Conservation (phyloP, 2,113 vertebrate genomes). For the Leiothrix lutea region DNA sequence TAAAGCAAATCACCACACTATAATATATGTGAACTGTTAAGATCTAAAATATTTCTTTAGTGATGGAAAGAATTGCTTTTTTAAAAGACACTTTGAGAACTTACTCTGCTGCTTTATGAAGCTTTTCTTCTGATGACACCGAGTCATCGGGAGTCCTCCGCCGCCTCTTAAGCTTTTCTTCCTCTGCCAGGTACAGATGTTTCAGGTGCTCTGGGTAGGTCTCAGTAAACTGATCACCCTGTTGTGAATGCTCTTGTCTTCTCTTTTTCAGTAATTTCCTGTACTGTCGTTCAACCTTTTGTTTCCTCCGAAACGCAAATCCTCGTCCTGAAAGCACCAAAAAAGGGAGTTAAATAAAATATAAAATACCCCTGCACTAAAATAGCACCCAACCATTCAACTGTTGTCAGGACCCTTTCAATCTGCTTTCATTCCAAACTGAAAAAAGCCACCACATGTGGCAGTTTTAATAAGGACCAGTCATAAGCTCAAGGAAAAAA, state of each 20-base stretch:
- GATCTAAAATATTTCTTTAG: background rate
- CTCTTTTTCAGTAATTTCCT: slow-evolving; percentile 82
- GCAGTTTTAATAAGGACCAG: background rate
- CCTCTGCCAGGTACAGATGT: slow-evolving; percentile 92
- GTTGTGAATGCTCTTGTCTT: slow-evolving; percentile 29
- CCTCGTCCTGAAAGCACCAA: slow-evolving; percentile 79
- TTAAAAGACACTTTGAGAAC: background rate
- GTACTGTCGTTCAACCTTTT: slow-evolving; percentile 85
- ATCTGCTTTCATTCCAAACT: background rate
- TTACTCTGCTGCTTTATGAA: slow-evolving; percentile 42
- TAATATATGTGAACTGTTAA: rapidly evolving
- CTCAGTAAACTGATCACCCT: slow-evolving; percentile 71
- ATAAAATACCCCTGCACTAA: background rate
- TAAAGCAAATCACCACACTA: background rate
- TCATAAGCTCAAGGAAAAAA: background rate
- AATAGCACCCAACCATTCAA: background rate
- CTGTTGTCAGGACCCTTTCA: background rate
- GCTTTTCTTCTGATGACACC: background rate
- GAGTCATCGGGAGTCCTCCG: slow-evolving; percentile 52
- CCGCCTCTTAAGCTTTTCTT: slow-evolving; percentile 78
- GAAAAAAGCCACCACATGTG: rapidly evolving
- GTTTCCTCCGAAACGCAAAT: slow-evolving; percentile 88
- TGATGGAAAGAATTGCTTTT: background rate
- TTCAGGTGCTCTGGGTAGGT: slow-evolving; percentile 91
- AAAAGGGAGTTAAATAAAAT: background rate